Conservation (phyloP, 2,113 vertebrate species). For the Pheucticus melanocephalus region DNA sequence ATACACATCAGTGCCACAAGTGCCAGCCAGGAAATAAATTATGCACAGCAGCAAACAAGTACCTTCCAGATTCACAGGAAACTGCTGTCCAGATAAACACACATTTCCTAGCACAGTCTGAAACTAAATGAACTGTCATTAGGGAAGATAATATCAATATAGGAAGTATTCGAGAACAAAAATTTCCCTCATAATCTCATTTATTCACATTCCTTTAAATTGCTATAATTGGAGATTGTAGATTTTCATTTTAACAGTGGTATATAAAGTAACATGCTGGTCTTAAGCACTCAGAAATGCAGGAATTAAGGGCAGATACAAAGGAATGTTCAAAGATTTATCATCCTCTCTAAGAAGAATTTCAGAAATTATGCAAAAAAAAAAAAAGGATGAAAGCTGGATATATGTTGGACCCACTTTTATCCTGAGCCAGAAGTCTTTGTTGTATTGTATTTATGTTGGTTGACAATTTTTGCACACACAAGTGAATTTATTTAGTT, state of each 20-base stretch:
- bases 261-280: background rate
- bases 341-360: background rate
- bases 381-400: background rate
- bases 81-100: background rate
- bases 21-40: background rate
- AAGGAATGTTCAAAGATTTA: background rate
- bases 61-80: slow-evolving; percentile 24
- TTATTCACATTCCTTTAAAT: background rate
- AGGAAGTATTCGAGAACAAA: background rate
- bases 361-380: background rate
- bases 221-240: background rate
- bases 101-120: background rate
- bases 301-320: background rate
- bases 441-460: background rate
- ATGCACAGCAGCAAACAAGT: background rate
- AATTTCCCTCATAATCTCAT: background rate
- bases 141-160: background rate
- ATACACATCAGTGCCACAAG: background rate
- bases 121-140: slow-evolving; percentile 7
- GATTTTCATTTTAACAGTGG: background rate
- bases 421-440: background rate
- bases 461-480: background rate
- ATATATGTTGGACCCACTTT: background rate
- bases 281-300: background rate
- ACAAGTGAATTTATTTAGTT: background rate